Evolutionary conservation across 2,888 invertebrate species (phyloP), one percentile per base, ranked within the genome.

Genomic region (Caenorhabditis macrosperma): DNA sequence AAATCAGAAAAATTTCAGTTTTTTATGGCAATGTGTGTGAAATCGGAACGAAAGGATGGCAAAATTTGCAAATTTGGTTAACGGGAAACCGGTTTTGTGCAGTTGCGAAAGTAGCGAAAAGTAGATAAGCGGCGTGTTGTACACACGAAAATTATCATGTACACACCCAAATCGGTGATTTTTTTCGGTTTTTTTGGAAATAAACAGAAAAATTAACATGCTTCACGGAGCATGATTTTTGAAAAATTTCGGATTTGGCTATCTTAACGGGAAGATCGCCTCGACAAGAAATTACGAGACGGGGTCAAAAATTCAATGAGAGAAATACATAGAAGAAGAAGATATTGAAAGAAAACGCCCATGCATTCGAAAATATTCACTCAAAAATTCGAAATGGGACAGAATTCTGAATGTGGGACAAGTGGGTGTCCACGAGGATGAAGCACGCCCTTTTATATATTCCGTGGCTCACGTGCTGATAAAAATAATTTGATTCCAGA

Each of bases 361-460:
- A 52, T 52, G 52, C 52, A 52, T 52, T 52, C 26, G 52, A 28
- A 28, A 52, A 26, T 38, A 38, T 22, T 50, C 50, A 20, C 50
- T 52, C 52, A 52, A 28, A 52, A 52, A 52, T 52, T 15, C 52
- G 26, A 52, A 52, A 26, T 24, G 48, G 24, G 48, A 22, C 52
- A 15, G n/a, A 20, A 52, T 28, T 38, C 15, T 5, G 38, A 38
- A 38, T 38, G 38, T 38, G 38, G 38, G 38, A 38, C 15, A 15
- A 38, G 38, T 38, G 38, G 5, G 9, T 33, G 33, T 33, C 33
- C 33, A 33, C 6, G 9, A 38, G 38, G 38, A 38, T 12, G 38
- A 38, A 6, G 54, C 10, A n/a, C n/a, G n/a, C 55, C 5, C 17
- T 17, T 55, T 35, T 55, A 55, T 55, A 55, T 54, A 30, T 54